Percentiles rank a stretch among this genome's conserved stretches.
Evolutionary conservation across 1,140 invertebrate genomes (phyloP).

Genomic region (Vanessa atalanta): DNA sequence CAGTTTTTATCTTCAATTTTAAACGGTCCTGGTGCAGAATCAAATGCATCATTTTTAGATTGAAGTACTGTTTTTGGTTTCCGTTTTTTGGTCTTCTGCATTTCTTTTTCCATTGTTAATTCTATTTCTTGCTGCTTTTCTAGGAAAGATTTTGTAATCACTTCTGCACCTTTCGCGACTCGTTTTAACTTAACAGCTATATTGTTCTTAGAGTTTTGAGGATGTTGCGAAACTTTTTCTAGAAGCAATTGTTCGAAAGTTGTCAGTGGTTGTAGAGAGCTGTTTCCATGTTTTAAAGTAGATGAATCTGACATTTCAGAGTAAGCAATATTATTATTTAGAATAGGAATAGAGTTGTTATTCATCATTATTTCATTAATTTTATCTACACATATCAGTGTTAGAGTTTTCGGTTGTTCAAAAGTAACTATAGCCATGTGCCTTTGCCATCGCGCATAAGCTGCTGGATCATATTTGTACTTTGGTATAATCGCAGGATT

Average conservation of each 20-base stretch:
- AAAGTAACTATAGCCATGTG: not conserved
- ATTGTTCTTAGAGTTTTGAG: slow-evolving; percentile 13
- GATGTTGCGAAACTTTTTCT: slow-evolving; percentile 18
- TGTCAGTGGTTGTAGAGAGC: slow-evolving; percentile 1
- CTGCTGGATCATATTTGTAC: slow-evolving; percentile 18
- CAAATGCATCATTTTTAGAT: not conserved
- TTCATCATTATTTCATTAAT: slow-evolving; percentile 7
- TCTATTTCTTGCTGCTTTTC: slow-evolving; percentile 19
- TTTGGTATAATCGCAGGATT: slow-evolving; percentile 9
- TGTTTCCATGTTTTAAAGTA: slow-evolving; percentile 4
- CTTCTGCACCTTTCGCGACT: slow-evolving; percentile 22
- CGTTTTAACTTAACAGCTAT: slow-evolving; percentile 19
- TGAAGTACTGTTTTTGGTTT: slow-evolving; percentile 10
- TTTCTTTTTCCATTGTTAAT: slow-evolving; percentile 6
- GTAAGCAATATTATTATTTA: not conserved
- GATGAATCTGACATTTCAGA: slow-evolving; percentile 1
- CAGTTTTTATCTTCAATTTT: not conserved
- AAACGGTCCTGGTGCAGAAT: not conserved
- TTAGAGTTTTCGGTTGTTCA: slow-evolving; percentile 18
- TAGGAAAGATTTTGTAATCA: slow-evolving; percentile 16
- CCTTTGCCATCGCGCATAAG: too few species aligned
- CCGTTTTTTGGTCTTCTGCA: slow-evolving; percentile 3
- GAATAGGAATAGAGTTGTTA: slow-evolving; percentile 3
- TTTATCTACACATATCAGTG: slow-evolving; percentile 13
- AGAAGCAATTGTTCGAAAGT: slow-evolving; percentile 19